These are phyloP conservation scores for Bombus pyrosoma DNA, from an alignment of 1,140 invertebrate genomes.

Conservation along the genomic window DNA sequence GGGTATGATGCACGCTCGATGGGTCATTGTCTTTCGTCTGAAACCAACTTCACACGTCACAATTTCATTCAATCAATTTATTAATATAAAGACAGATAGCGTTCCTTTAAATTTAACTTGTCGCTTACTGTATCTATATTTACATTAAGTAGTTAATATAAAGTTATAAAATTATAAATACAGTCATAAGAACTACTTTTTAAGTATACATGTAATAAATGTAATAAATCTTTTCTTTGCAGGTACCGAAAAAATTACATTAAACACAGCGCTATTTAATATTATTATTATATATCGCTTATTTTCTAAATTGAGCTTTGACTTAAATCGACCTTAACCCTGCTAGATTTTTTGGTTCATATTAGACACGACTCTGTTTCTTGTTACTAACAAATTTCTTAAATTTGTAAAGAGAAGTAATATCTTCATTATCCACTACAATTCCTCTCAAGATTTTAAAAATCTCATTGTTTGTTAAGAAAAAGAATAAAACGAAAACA, in stretches of 20 bases:
- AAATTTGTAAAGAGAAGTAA: too few relatives aligned
- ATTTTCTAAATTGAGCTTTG: slow-evolving; percentile 14
- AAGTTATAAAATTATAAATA: background rate
- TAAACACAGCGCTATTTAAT: background rate
- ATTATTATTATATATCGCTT: background rate
- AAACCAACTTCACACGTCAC: slow-evolving; percentile 19
- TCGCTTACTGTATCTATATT: background rate
- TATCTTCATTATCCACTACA: too few relatives aligned
- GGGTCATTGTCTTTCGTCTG: slow-evolving; percentile 36
- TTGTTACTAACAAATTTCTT: too few relatives aligned
- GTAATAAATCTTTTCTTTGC: too few relatives aligned
- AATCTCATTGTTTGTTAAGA: too few relatives aligned
- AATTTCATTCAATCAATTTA: background rate
- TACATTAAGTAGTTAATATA: background rate
- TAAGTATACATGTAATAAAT: background rate
- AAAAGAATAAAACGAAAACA: too few relatives aligned
- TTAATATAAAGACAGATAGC: background rate
- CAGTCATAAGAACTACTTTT: background rate
- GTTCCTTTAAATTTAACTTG: background rate
- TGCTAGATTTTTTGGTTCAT: too few relatives aligned
- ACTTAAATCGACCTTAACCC: background rate
- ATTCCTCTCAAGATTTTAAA: too few relatives aligned
- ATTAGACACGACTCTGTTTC: too few relatives aligned
- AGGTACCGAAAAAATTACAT: background rate
- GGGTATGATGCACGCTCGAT: slow-evolving; percentile 5